A percentile compares a stretch with the other conserved stretches of the same genome.
These are phyloP conservation scores for Sphinx pinastri DNA, from an alignment of 2,888 invertebrate species.

Conservation along the genomic window DNA sequence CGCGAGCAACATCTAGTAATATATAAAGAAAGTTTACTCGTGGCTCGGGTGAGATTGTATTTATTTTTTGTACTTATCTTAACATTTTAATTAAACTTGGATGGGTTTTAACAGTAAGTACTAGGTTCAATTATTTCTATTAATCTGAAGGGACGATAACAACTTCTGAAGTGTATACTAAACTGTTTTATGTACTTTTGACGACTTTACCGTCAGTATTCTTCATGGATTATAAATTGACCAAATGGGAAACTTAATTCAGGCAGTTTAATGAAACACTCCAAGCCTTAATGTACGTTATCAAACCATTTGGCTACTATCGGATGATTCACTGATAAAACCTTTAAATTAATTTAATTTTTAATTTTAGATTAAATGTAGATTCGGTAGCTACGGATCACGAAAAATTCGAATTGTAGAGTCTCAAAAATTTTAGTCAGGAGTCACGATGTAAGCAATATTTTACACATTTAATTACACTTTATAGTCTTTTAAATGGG, in stretches of 20 bases:
- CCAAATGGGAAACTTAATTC: slow-evolving; percentile 8
- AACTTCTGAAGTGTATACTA: background rate
- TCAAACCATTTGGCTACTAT: background rate
- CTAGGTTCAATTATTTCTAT: no score
- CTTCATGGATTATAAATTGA: background rate
- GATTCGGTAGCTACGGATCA: no score
- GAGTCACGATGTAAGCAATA: no score
- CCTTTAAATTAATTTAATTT: no score
- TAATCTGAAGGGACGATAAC: no score
- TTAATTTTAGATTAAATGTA: no score
- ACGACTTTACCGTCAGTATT: background rate
- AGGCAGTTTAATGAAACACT: background rate
- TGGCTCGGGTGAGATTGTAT: no score
- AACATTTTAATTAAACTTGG: background rate
- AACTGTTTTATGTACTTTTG: background rate
- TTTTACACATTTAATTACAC: background rate
- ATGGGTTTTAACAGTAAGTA: background rate
- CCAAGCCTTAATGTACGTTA: background rate
- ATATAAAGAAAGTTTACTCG: no score
- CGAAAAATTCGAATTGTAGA: no score
- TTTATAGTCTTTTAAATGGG: background rate
- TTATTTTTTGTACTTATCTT: background rate
- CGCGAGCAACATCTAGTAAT: no score
- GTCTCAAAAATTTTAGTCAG: no score
- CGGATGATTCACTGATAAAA: no score